These are phyloP conservation scores for Criorhina ranunculi DNA, from an alignment of 2,888 invertebrate genomes.

Conservation along the genomic window DNA sequence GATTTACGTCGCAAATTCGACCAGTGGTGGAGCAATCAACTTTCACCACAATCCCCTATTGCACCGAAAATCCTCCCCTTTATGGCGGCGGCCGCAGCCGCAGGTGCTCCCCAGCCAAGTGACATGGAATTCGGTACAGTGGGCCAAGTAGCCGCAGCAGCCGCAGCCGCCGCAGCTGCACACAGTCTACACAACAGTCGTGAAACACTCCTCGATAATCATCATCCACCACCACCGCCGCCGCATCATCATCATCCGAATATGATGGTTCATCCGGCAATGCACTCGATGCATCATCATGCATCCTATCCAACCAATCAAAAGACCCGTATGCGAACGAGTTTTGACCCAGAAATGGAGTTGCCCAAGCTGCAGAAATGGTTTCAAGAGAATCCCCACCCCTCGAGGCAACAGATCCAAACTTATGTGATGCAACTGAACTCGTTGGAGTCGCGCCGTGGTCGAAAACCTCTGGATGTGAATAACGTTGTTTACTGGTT, in stretches of 20 bases:
- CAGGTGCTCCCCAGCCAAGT: conserved; percentile 79
- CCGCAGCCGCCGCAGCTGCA: conserved; percentile 85
- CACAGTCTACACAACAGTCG: conserved; percentile 78
- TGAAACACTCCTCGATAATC: conserved; percentile 64
- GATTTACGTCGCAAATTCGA: conserved; percentile 95
- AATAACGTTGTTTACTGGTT: conserved; percentile 99
- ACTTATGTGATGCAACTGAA: conserved; percentile 98
- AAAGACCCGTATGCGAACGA: conserved; percentile 97
- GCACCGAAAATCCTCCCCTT: conserved; percentile 85
- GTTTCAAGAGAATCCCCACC: conserved; percentile 99
- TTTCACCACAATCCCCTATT: conserved; percentile 87
- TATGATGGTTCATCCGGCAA: conserved; percentile 88
- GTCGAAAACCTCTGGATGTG: conserved; percentile 96
- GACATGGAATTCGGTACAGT: conserved; percentile 84
- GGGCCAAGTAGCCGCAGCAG: conserved; percentile 85
- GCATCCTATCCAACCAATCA: conserved; percentile 88
- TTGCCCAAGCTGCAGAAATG: conserved; percentile 97
- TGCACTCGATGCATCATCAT: conserved; percentile 90
- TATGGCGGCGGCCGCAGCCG: conserved; percentile 81
- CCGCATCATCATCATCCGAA: conserved; percentile 80
- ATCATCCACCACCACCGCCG: conserved; percentile 71
- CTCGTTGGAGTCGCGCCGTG: conserved; percentile 94
- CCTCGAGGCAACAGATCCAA: conserved; percentile 97
- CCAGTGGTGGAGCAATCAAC: conserved; percentile 94
- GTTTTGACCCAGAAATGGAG: conserved; percentile 98